Evolutionary conservation across 2,113 vertebrate genomes (phyloP).

Genomic region (Aix galericulata): DNA sequence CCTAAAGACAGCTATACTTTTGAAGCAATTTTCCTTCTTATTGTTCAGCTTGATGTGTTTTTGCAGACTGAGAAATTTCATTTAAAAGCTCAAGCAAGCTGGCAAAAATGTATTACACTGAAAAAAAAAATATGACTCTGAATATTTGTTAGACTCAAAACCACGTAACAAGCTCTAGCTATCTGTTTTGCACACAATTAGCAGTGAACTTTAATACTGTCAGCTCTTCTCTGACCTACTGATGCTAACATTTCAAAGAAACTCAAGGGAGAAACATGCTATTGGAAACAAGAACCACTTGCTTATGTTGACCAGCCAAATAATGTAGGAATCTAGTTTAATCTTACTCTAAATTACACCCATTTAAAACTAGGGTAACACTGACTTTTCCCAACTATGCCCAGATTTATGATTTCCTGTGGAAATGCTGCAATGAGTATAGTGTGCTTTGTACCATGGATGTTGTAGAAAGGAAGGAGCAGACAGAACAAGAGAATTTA

Average conservation of each 20-base stretch:
- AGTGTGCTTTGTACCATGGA: not conserved
- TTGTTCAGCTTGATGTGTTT: constrained; percentile 8
- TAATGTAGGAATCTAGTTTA: not conserved
- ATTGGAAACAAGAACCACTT: not conserved
- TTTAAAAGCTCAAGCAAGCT: constrained; percentile 25
- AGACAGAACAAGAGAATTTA: not conserved
- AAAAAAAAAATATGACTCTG: not conserved
- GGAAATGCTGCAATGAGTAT: not conserved
- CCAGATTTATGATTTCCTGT: not conserved
- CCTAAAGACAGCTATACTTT: constrained; percentile 20
- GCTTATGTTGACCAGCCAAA: not conserved
- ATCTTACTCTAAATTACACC: not conserved
- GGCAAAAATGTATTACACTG: not conserved
- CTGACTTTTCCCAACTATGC: not conserved
- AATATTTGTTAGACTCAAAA: not conserved
- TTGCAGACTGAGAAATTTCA: constrained; percentile 10
- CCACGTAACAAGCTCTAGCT: not conserved
- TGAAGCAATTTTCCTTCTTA: constrained; percentile 9
- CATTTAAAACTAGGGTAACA: not conserved
- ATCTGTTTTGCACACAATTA: not conserved
- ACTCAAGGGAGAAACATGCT: not conserved
- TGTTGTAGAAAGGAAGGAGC: not conserved
- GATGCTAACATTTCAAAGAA: not conserved
- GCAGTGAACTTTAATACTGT: not conserved
- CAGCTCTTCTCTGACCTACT: not conserved